These are phyloP conservation scores for Engystomops pustulosus DNA, from an alignment of 2,113 vertebrate species.

Conservation along the genomic window DNA sequence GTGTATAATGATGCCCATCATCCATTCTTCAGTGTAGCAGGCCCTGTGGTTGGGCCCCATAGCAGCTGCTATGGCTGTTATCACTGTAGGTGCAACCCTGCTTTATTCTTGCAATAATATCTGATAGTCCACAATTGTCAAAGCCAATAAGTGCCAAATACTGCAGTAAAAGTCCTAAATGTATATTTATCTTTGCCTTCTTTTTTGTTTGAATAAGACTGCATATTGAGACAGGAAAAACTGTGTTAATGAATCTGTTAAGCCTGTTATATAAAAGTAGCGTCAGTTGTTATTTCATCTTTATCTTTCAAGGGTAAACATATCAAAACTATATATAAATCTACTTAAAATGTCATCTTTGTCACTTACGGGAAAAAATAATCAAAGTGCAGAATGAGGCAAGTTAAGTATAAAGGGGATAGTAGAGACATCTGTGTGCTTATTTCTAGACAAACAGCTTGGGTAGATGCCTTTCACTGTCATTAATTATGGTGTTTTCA, in stretches of 20 bases:
- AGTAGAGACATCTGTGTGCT: conserved; percentile 32
- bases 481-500: conserved; percentile 38
- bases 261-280: conserved; percentile 13
- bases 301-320: conserved; percentile 30
- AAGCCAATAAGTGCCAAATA: no score
- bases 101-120: no score
- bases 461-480: background rate
- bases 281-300: conserved; percentile 5
- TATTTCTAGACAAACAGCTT: conserved; percentile 36
- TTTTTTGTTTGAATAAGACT: no score
- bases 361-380: conserved; percentile 18
- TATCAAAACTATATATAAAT: conserved; percentile 16
- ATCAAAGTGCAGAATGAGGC: conserved; percentile 28
- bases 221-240: no score
- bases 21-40: no score
- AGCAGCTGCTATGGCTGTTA: no score
- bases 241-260: conserved; percentile 34
- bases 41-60: no score
- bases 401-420: conserved; percentile 19
- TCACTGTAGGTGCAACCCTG: no score
- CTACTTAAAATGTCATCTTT: conserved; percentile 28
- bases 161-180: no score
- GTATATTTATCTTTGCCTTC: no score
- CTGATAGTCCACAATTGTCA: no score
- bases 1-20: no score